These are phyloP conservation scores for Apostichopus californicus DNA, from an alignment of 35 echinoderm and acorn worm genomes.

Conservation along the genomic window DNA sequence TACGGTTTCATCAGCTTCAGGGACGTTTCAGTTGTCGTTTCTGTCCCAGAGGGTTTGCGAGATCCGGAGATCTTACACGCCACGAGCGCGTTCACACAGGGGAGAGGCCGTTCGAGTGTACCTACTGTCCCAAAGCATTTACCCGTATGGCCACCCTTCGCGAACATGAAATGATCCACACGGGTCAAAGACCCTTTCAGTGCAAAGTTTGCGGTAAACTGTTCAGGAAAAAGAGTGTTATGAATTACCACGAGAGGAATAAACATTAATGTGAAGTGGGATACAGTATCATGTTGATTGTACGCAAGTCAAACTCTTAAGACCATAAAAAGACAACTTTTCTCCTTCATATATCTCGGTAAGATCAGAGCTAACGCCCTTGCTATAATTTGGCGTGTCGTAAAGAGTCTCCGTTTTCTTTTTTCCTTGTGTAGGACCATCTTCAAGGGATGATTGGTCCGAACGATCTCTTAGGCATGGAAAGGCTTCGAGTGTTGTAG, in stretches of 20 bases:
- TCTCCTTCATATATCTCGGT: too few relatives aligned
- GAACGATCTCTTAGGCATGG: background rate
- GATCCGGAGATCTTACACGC: background rate
- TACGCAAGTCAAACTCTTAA: too few relatives aligned
- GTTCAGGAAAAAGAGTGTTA: background rate
- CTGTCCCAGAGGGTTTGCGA: slow-evolving; percentile 1
- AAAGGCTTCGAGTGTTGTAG: background rate
- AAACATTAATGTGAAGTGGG: background rate
- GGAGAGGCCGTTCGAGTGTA: slow-evolving; percentile 37
- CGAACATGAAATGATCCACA: slow-evolving; percentile 35
- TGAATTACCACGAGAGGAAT: background rate
- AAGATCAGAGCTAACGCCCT: background rate
- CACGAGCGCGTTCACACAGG: slow-evolving; percentile 40
- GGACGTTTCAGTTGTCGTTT: slow-evolving; percentile 17
- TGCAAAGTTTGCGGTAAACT: slow-evolving; percentile 6
- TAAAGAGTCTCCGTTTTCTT: background rate
- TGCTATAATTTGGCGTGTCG: background rate
- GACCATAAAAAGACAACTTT: too few relatives aligned
- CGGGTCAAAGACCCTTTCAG: slow-evolving; percentile 26
- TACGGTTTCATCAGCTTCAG: background rate
- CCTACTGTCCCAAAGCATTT: slow-evolving; percentile 16
- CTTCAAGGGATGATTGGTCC: background rate
- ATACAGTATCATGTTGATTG: background rate
- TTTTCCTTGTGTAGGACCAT: background rate
- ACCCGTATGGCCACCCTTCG: background rate